Evolutionary conservation across 2,113 vertebrate species (phyloP).

Genomic region (Pithys albifrons): DNA sequence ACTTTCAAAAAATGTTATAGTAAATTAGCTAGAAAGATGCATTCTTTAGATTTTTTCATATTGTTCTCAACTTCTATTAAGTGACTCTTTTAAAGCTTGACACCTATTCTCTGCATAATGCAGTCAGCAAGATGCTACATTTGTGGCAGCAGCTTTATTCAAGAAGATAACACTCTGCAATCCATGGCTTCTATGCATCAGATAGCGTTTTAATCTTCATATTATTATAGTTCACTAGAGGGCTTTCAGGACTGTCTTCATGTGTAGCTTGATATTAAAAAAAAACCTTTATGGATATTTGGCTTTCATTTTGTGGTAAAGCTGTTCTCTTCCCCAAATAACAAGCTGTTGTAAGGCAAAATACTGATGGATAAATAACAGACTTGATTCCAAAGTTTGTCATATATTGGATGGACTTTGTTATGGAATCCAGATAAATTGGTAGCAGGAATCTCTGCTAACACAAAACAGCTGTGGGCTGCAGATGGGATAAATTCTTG

Average conservation of each 20-base stretch:
- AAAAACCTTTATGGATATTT: not conserved
- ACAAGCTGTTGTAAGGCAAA: not conserved
- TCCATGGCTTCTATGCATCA: not conserved
- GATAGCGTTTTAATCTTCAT: slow-evolving; percentile 9
- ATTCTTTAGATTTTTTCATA: not conserved
- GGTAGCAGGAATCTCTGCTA: not conserved
- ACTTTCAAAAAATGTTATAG: not conserved
- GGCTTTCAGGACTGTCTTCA: not conserved
- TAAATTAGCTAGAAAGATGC: not conserved
- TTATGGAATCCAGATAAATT: not conserved
- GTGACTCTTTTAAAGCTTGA: not conserved
- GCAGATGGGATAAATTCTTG: not conserved
- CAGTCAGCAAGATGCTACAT: not conserved
- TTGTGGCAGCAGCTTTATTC: not conserved
- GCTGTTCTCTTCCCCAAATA: not conserved
- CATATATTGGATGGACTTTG: not conserved
- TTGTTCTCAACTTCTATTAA: not conserved
- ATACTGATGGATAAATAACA: not conserved
- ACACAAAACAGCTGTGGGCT: not conserved
- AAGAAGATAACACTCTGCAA: not conserved
- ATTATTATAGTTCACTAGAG: not conserved
- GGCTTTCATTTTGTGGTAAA: not conserved
- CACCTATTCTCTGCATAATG: not conserved
- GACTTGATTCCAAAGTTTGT: not conserved
- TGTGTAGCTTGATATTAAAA: not conserved